phyloP scores from a whole-genome alignment of 2,888 invertebrate species.

The Autographa gamma region DNA sequence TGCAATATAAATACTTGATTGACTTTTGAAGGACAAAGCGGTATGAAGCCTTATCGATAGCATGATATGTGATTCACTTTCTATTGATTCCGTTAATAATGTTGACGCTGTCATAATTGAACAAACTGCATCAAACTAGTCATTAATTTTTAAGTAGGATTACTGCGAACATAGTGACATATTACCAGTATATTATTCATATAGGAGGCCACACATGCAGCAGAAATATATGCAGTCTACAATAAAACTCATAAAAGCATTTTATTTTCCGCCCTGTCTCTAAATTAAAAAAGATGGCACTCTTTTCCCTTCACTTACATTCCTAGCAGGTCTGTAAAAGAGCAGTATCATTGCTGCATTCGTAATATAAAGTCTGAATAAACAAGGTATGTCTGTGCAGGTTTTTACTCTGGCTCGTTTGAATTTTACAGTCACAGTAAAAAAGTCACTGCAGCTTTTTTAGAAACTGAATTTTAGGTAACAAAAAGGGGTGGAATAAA shows the following conservation, averaged over 20 bases:
- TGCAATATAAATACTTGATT: conserved; percentile 2
- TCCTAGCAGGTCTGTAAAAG: conserved; percentile 1
- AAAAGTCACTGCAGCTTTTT: neutral
- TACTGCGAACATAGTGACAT: neutral
- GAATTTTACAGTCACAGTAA: neutral
- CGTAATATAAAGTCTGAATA: neutral
- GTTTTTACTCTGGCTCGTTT: neutral
- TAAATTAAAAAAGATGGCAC: neutral
- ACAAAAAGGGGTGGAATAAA: neutral
- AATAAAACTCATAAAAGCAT: neutral
- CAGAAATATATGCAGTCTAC: neutral
- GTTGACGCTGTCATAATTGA: neutral
- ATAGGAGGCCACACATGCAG: too few relatives aligned
- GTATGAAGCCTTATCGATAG: neutral
- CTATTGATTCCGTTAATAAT: neutral
- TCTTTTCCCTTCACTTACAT: neutral
- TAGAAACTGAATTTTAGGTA: neutral
- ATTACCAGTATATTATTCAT: too few relatives aligned
- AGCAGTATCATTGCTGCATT: neutral
- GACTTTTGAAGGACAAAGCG: neutral
- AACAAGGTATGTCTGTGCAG: neutral
- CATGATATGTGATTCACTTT: neutral
- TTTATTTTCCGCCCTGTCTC: neutral
- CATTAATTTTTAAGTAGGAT: neutral
- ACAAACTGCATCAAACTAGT: neutral